These are phyloP conservation scores for Lordiphosa fenestrarum DNA, from an alignment of 2,888 invertebrate species.

Conservation along the genomic window DNA sequence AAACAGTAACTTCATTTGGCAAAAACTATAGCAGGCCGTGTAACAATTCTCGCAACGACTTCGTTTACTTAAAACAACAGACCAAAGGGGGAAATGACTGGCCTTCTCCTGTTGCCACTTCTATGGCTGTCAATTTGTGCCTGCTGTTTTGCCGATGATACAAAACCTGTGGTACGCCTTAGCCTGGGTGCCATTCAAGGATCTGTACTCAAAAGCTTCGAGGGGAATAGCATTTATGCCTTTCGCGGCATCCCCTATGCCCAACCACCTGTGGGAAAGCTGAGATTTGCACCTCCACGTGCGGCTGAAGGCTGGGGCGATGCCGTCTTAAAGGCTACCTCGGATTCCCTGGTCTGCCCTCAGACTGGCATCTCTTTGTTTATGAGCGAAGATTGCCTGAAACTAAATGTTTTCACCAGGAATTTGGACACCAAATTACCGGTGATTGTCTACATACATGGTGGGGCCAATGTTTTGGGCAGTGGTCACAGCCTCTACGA, in stretches of 20 bases:
- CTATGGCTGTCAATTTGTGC: too few species aligned
- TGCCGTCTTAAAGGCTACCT: conserved; percentile 77
- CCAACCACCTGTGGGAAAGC: conserved; percentile 69
- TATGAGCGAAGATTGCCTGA: conserved; percentile 84
- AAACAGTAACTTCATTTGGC: too few species aligned
- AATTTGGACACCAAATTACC: conserved; percentile 41
- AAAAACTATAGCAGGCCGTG: too few species aligned
- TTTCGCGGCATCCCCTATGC: conserved; percentile 80
- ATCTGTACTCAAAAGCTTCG: conserved; percentile 77
- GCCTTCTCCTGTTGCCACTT: too few species aligned
- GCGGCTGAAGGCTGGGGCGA: conserved; percentile 72
- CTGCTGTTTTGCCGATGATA: too few species aligned
- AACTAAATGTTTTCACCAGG: conserved; percentile 83
- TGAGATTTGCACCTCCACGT: conserved; percentile 79
- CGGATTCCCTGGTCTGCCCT: conserved; percentile 79
- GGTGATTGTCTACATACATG: conserved; percentile 76
- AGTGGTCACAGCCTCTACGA: conserved; percentile 66
- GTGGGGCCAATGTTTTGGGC: conserved; percentile 70
- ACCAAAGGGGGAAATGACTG: too few species aligned
- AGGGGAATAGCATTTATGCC: conserved; percentile 79
- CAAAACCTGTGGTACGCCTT: conserved; percentile 45
- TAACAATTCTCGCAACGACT: too few species aligned
- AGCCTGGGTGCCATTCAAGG: conserved; percentile 79
- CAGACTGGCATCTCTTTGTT: conserved; percentile 39
- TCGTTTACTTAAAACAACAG: too few species aligned